These are phyloP conservation scores for Podocnemis expansa DNA, from an alignment of 2,113 vertebrate genomes.

Conservation along the genomic window DNA sequence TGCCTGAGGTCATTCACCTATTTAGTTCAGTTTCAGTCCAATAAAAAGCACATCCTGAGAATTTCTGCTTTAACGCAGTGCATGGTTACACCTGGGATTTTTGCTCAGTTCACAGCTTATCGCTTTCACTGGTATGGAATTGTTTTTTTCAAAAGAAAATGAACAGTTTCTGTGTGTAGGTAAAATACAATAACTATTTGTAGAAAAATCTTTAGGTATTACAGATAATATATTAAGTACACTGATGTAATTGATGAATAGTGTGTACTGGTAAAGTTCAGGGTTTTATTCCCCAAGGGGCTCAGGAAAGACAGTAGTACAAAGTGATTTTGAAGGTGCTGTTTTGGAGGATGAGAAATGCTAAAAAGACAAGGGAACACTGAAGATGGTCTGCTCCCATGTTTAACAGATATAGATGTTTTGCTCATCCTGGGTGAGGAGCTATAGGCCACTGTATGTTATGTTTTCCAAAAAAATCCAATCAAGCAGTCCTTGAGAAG, in stretches of 20 bases:
- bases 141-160: slow-evolving; percentile 4
- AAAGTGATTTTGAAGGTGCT: not conserved
- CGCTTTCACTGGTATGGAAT: slow-evolving; percentile 21
- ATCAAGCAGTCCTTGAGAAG: not conserved
- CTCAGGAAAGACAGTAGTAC: not conserved
- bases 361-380: not conserved
- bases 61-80: not conserved
- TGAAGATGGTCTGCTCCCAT: fast-evolving
- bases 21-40: slow-evolving; percentile 27
- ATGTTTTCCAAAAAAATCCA: not conserved
- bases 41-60: slow-evolving; percentile 27
- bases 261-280: not conserved
- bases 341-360: fast-evolving
- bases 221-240: not conserved
- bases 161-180: not conserved
- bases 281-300: not conserved
- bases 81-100: not conserved
- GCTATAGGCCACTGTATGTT: not conserved
- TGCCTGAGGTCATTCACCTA: not conserved
- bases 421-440: not conserved
- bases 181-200: not conserved
- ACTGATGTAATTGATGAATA: not conserved
- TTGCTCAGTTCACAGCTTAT: not conserved
- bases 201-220: not conserved
- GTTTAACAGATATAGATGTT: not conserved